Conservation (phyloP, 1,140 invertebrate genomes). For the Chironomus striatipennis region DNA sequence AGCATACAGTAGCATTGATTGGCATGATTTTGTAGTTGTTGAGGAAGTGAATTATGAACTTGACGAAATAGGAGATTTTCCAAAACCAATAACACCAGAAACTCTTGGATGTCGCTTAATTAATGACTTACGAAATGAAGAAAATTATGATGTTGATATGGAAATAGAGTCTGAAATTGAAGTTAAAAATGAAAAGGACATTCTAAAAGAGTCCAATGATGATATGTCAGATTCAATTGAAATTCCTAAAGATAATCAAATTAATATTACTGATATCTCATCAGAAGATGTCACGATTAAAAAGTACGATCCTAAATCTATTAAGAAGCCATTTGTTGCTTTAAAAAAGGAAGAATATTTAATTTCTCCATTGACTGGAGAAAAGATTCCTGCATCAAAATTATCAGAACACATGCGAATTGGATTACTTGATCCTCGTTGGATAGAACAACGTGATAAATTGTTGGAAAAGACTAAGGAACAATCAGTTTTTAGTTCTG, state of each 20-base stretch:
- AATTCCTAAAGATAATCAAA: too few relatives aligned
- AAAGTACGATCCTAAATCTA: constrained; percentile 94
- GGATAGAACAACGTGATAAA: constrained; percentile 93
- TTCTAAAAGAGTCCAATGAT: too few relatives aligned
- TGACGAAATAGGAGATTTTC: constrained; percentile 90
- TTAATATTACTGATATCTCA: too few relatives aligned
- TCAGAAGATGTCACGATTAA: constrained; percentile 89
- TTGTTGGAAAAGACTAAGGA: constrained; percentile 63
- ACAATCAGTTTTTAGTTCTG: constrained; percentile 78
- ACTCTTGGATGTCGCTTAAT: constrained; percentile 92
- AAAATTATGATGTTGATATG: constrained; percentile 58
- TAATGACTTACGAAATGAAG: constrained; percentile 54
- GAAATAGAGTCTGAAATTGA: constrained; percentile 52
- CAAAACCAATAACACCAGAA: constrained; percentile 91
- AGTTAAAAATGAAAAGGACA: constrained; percentile 49
- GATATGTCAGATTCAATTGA: too few relatives aligned
- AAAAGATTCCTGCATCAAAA: constrained; percentile 92
- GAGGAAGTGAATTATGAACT: constrained; percentile 99
- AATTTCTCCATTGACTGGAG: constrained; percentile 97
- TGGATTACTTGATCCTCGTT: constrained; percentile 92
- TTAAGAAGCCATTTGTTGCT: constrained; percentile 47
- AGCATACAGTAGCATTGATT: constrained; percentile 96
- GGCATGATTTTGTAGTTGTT: constrained; percentile 99
- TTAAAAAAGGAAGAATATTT: constrained; percentile 77
- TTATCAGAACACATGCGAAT: constrained; percentile 97